Percentiles rank a stretch among this genome's conserved stretches.
These are phyloP conservation scores for Euzetes globulus DNA, from an alignment of 2,888 invertebrate genomes.

Conservation along the genomic window DNA sequence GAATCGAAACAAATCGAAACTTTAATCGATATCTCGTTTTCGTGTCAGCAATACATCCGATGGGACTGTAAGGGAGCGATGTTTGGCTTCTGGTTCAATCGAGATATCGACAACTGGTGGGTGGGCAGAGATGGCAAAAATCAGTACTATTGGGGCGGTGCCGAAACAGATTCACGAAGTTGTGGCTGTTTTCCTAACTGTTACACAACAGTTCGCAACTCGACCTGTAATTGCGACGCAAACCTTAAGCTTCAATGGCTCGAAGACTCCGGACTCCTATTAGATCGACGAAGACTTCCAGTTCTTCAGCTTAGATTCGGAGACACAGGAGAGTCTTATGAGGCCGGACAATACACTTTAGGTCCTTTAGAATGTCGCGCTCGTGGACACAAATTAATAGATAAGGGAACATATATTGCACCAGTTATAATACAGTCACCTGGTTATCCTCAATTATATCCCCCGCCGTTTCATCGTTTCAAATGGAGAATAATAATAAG, in stretches of 20 bases:
- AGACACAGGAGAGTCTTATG: conserved; percentile 43
- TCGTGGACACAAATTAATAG: conserved; percentile 39
- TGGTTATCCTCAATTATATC: conserved; percentile 41
- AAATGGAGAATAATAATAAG: conserved; percentile 42
- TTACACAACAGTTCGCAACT: conserved; percentile 41
- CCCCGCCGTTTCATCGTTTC: conserved; percentile 42
- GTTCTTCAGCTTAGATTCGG: conserved; percentile 43
- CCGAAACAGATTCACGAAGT: conserved; percentile 43
- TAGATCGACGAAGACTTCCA: conserved; percentile 42
- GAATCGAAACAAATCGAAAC: conserved; percentile 38
- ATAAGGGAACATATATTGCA: conserved; percentile 40
- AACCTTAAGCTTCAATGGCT: conserved; percentile 42
- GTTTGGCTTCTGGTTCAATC: conserved; percentile 43
- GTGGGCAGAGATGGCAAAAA: conserved; percentile 42
- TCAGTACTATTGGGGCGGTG: conserved; percentile 44
- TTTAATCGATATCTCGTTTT: conserved; percentile 42
- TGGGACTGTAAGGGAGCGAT: conserved; percentile 44
- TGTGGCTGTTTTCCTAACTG: conserved; percentile 44
- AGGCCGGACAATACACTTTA: conserved; percentile 42
- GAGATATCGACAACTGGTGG: conserved; percentile 43
- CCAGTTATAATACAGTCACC: conserved; percentile 42
- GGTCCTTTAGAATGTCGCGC: conserved; percentile 42
- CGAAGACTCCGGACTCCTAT: conserved; percentile 42
- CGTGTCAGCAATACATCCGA: conserved; percentile 43
- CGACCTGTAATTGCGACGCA: conserved; percentile 44